phyloP scores from a whole-genome alignment of 92 coral and sea anemone species.

The Zoanthus sansibaricus region DNA sequence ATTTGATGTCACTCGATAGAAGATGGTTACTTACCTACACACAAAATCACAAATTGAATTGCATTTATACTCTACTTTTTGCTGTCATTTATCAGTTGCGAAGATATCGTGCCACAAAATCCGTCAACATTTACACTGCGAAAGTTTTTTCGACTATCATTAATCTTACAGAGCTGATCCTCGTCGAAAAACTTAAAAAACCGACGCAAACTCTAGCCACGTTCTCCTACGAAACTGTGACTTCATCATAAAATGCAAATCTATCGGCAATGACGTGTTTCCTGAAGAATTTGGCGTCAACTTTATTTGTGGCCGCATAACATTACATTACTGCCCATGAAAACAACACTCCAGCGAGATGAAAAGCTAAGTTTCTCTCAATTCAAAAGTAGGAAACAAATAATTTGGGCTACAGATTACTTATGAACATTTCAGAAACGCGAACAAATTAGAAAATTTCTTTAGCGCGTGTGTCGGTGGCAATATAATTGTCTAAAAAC shows the following conservation, averaged over 20 bases:
- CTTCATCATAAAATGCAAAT: conserved; percentile 91
- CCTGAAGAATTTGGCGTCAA: conserved; percentile 93
- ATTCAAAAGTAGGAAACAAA: neutral
- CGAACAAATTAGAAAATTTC: conserved; percentile 7
- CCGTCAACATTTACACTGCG: neutral
- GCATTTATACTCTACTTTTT: neutral
- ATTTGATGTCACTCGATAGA: conserved; percentile 27
- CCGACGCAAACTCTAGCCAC: conserved; percentile 14
- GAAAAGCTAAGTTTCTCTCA: conserved; percentile 1
- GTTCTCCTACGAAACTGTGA: conserved; percentile 94
- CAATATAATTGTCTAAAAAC: neutral
- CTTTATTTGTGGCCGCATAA: conserved; percentile 81
- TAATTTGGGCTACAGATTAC: neutral
- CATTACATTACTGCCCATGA: conserved; percentile 15
- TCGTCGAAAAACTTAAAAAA: conserved; percentile 3
- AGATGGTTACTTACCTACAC: conserved; percentile 32
- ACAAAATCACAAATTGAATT: conserved; percentile 34
- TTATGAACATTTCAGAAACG: neutral
- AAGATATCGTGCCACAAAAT: conserved; percentile 11
- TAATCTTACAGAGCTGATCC: neutral
- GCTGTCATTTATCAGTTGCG: neutral
- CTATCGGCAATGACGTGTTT: conserved; percentile 86
- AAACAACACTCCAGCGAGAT: conserved; percentile 35
- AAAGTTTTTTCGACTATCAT: neutral
- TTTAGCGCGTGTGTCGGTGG: conserved; percentile 22